Evolutionary conservation across 30 jellyfish, hydroid and myxozoan species (phyloP).

Genomic region (Clytia hemisphaerica): DNA sequence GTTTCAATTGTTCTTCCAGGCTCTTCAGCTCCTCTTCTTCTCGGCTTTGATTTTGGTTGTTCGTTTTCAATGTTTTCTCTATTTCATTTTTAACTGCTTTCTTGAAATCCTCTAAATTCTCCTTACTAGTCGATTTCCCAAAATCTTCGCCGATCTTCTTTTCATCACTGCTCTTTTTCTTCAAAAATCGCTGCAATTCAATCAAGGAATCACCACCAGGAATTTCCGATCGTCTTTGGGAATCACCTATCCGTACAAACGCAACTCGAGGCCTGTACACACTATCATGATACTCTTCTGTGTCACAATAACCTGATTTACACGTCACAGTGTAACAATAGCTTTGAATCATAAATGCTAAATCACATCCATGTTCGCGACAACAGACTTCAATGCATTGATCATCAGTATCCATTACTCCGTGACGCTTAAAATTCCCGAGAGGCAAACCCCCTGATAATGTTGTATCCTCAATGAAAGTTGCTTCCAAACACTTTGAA

Average conservation of each 20-base stretch:
- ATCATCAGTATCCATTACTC: slow-evolving; percentile 30
- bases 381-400: slow-evolving; percentile 67
- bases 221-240: neutral
- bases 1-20: no score
- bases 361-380: slow-evolving; percentile 43
- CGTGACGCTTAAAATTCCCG: slow-evolving; percentile 60
- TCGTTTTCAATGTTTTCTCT: neutral
- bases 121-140: neutral
- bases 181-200: no score
- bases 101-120: neutral
- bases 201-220: slow-evolving; percentile 19
- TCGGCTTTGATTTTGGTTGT: neutral
- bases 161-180: neutral
- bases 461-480: slow-evolving; percentile 37
- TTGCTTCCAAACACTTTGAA: slow-evolving; percentile 20
- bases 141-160: neutral
- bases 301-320: slow-evolving; percentile 39
- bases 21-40: neutral
- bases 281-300: slow-evolving; percentile 26
- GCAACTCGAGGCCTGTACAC: slow-evolving; percentile 67
- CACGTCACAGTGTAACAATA: slow-evolving; percentile 77
- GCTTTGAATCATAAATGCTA: slow-evolving; percentile 52
- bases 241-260: slow-evolving; percentile 10
- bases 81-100: neutral
- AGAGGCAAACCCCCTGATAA: slow-evolving; percentile 62